A percentile compares a stretch with the other conserved stretches of the same genome.
phyloP scores from a whole-genome alignment of 2,113 vertebrate species.

The Nettapus auritus region DNA sequence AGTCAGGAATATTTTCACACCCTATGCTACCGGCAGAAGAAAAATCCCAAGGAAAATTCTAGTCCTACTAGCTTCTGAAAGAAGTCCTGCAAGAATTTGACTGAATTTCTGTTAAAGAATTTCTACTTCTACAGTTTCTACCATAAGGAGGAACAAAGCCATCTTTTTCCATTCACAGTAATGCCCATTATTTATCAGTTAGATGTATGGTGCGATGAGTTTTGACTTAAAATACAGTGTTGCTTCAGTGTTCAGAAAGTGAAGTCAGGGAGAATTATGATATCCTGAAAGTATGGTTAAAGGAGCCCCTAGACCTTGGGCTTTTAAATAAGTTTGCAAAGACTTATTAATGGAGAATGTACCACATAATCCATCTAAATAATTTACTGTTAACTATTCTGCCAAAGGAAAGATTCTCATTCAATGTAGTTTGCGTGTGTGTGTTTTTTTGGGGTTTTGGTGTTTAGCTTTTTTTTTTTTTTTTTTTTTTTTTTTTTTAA shows the following conservation, averaged over 20 bases:
- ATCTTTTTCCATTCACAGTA: neutral
- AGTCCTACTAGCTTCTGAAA: neutral
- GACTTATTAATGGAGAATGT: neutral
- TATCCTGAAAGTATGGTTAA: slow-evolving; percentile 2
- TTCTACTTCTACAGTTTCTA: neutral
- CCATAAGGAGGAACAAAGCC: neutral
- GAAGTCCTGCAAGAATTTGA: neutral
- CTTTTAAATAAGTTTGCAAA: slow-evolving; percentile 26
- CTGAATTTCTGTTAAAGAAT: neutral
- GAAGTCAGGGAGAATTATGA: slow-evolving; percentile 15
- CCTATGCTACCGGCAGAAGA: neutral
- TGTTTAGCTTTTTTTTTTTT: neutral
- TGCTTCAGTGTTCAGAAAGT: neutral
- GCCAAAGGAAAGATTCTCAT: slow-evolving; percentile 42
- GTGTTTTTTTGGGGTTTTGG: too few species aligned
- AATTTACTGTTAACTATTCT: slow-evolving; percentile 16
- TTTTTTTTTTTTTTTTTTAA: neutral
- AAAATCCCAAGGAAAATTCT: neutral
- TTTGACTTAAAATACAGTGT: slow-evolving; percentile 22
- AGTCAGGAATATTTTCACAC: neutral
- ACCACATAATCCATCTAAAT: slow-evolving; percentile 29
- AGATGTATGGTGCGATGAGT: neutral
- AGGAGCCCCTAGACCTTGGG: neutral
- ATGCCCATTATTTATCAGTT: neutral
- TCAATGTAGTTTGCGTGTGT: neutral